A percentile compares a stretch with the other conserved stretches of the same genome.
Conservation (phyloP, 2,888 invertebrate species). For the Pycnomerus fuliginosus region DNA sequence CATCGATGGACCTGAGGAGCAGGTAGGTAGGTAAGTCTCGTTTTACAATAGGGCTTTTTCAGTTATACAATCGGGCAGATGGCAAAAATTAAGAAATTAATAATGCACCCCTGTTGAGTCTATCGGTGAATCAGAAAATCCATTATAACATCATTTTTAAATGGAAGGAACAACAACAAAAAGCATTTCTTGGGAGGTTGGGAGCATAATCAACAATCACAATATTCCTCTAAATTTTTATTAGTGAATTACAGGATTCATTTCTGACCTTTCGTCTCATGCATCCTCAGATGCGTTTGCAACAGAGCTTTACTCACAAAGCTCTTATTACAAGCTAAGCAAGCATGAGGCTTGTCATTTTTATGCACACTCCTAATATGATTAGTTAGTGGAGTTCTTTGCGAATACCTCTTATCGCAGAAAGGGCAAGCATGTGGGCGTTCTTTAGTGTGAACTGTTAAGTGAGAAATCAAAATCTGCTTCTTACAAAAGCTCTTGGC, state of each 20-base stretch:
- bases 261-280: constrained; percentile 1
- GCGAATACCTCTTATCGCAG: constrained; percentile 20
- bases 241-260: constrained; percentile 1
- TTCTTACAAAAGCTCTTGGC: constrained; percentile 34
- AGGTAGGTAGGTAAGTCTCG: too few species aligned
- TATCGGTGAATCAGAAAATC: too few species aligned
- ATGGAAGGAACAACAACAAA: not conserved
- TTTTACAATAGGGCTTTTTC: too few species aligned
- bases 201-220: too few species aligned
- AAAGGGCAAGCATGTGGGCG: constrained; percentile 34
- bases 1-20: too few species aligned
- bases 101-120: too few species aligned
- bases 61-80: too few species aligned
- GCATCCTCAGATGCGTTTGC: constrained; percentile 12
- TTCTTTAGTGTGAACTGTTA: constrained; percentile 57
- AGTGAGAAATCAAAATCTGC: constrained; percentile 44
- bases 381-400: constrained; percentile 29
- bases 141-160: too few species aligned
- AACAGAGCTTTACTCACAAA: constrained; percentile 20
- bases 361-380: constrained; percentile 27
- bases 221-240: too few species aligned
- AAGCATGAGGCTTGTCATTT: constrained; percentile 19
- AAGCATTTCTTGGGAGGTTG: too few species aligned
- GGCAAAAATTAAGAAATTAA: too few species aligned
- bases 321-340: constrained; percentile 21